Percentiles rank a stretch among this genome's conserved stretches.
Conservation (phyloP, 2,888 invertebrate genomes). For the Lymantria dispar region DNA sequence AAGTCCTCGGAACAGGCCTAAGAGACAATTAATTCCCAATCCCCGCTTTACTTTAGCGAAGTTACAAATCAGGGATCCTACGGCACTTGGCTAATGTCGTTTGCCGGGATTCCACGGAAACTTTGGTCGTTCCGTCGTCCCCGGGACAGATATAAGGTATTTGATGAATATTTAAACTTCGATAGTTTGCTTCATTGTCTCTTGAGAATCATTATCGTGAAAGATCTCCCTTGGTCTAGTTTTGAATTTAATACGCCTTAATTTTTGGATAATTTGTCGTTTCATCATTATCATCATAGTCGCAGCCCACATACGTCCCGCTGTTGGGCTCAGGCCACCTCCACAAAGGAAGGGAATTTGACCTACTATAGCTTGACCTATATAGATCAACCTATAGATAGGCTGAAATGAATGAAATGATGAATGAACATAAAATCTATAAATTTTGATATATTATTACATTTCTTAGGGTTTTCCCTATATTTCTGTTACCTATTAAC, state of each 20-base stretch:
- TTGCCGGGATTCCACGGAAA: slow-evolving; percentile 31
- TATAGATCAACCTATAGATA: no score
- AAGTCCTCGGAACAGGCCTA: slow-evolving; percentile 31
- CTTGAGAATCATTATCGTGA: slow-evolving; percentile 26
- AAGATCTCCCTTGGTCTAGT: slow-evolving; percentile 16
- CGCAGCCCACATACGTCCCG: no score
- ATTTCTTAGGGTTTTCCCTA: no score
- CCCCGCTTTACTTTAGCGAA: slow-evolving; percentile 40
- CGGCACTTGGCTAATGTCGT: slow-evolving; percentile 35
- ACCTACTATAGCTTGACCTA: no score
- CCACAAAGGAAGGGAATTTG: no score
- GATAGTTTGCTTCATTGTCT: slow-evolving; percentile 33
- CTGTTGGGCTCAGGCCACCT: no score
- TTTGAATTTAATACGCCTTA: not conserved
- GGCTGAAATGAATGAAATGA: no score
- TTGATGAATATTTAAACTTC: slow-evolving; percentile 41
- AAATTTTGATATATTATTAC: no score
- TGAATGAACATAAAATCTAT: no score
- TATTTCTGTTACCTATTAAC: no score
- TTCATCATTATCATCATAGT: no score
- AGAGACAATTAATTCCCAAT: slow-evolving; percentile 59
- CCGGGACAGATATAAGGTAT: slow-evolving; percentile 36
- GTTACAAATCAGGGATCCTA: slow-evolving; percentile 57
- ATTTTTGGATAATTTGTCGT: not conserved
- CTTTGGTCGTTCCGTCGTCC: slow-evolving; percentile 28